A percentile compares a stretch with the other conserved stretches of the same genome.
These are phyloP conservation scores for Bombus waltoni DNA, from an alignment of 1,140 invertebrate genomes.

Conservation along the genomic window DNA sequence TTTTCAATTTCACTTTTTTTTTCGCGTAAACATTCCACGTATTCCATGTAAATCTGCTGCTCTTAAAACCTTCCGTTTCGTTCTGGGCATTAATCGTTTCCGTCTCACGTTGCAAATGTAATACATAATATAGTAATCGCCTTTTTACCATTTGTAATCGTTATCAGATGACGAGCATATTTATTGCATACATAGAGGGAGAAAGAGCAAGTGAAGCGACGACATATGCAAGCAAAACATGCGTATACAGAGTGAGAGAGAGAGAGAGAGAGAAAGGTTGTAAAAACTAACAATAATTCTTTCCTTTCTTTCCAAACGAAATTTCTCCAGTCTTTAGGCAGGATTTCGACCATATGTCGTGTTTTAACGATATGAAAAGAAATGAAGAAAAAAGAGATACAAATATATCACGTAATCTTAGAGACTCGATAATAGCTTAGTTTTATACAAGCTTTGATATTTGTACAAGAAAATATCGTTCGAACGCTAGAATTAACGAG, in stretches of 20 bases:
- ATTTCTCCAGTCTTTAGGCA: not conserved
- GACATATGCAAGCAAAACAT: not conserved
- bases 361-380: slow-evolving; percentile 14
- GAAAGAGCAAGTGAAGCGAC: not conserved
- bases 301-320: slow-evolving; percentile 8
- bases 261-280: not conserved
- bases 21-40: slow-evolving; percentile 46
- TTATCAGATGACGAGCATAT: slow-evolving; percentile 52
- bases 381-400: not conserved
- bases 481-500: slow-evolving; percentile 42
- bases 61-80: slow-evolving; percentile 61
- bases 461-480: slow-evolving; percentile 62
- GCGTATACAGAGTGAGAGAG: not conserved
- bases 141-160: slow-evolving; percentile 41
- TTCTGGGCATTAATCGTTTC: slow-evolving; percentile 65
- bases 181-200: slow-evolving; percentile 59
- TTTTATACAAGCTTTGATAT: slow-evolving; percentile 73
- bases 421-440: slow-evolving; percentile 63
- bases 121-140: slow-evolving; percentile 49
- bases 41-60: slow-evolving; percentile 46
- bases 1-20: not conserved
- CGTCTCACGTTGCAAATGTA: slow-evolving; percentile 30
- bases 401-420: slow-evolving; percentile 46
- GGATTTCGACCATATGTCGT: not conserved
- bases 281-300: not conserved